These are phyloP conservation scores for Rhopilema esculentum DNA, from an alignment of 30 jellyfish, hydroid and myxozoan species.

Conservation along the genomic window DNA sequence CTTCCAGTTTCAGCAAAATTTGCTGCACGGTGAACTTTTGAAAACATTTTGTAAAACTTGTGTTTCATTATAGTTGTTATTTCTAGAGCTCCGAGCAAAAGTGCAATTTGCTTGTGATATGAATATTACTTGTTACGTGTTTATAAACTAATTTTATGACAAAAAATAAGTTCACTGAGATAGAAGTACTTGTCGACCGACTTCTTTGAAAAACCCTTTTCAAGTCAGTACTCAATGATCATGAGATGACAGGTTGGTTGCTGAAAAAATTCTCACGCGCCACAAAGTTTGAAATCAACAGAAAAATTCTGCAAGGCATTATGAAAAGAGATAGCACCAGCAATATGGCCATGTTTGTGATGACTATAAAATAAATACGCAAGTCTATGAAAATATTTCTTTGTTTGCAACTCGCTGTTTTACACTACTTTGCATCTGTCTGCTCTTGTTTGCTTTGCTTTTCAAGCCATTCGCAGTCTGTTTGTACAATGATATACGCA, in stretches of 20 bases:
- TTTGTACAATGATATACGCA: background rate
- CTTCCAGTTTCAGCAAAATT: too few relatives aligned
- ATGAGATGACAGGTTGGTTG: too few relatives aligned
- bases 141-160: too few relatives aligned
- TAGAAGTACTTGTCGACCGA: background rate
- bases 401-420: background rate
- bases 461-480: constrained; percentile 16
- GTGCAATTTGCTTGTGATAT: too few relatives aligned
- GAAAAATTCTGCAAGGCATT: background rate
- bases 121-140: too few relatives aligned
- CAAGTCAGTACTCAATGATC: too few relatives aligned
- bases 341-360: background rate
- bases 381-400: background rate
- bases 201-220: too few relatives aligned
- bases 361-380: background rate
- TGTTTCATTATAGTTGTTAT: too few relatives aligned
- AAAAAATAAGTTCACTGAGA: too few relatives aligned
- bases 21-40: too few relatives aligned
- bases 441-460: constrained; percentile 3
- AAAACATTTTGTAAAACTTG: too few relatives aligned
- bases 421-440: constrained; percentile 5
- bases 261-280: background rate
- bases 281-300: background rate
- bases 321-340: background rate
- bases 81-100: too few relatives aligned